Percentiles rank a stretch among this genome's conserved stretches.
Conservation (phyloP, 2,113 vertebrate species). For the Nymphicus hollandicus region DNA sequence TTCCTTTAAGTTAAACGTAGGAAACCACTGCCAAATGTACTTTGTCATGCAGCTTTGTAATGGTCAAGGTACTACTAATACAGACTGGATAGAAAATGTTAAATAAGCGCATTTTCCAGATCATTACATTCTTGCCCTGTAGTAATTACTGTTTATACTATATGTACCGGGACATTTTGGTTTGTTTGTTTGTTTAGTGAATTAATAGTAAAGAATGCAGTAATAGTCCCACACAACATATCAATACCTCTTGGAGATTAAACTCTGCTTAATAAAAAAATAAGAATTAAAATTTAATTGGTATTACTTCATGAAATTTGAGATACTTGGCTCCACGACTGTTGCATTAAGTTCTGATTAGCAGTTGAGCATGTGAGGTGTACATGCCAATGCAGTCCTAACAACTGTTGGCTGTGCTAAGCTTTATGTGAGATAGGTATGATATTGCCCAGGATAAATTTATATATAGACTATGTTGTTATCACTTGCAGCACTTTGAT, state of each 20-base stretch:
- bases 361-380: background rate
- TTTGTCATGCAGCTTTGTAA: background rate
- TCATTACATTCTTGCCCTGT: background rate
- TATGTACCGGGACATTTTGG: background rate
- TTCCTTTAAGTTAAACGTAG: background rate
- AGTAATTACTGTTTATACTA: background rate
- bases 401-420: background rate
- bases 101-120: background rate
- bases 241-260: background rate
- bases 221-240: background rate
- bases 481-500: background rate
- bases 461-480: fast-evolving
- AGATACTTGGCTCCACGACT: background rate
- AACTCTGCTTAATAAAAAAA: background rate
- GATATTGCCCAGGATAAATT: background rate
- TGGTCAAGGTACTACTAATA: background rate
- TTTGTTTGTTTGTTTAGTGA: background rate
- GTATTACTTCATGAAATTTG: background rate
- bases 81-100: background rate
- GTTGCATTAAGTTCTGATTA: background rate
- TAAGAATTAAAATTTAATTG: background rate
- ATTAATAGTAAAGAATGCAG: background rate
- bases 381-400: background rate
- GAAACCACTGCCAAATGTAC: background rate
- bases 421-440: background rate